Evolutionary conservation across 2,113 vertebrate species (phyloP).

Genomic region (Urocitellus parryii): DNA sequence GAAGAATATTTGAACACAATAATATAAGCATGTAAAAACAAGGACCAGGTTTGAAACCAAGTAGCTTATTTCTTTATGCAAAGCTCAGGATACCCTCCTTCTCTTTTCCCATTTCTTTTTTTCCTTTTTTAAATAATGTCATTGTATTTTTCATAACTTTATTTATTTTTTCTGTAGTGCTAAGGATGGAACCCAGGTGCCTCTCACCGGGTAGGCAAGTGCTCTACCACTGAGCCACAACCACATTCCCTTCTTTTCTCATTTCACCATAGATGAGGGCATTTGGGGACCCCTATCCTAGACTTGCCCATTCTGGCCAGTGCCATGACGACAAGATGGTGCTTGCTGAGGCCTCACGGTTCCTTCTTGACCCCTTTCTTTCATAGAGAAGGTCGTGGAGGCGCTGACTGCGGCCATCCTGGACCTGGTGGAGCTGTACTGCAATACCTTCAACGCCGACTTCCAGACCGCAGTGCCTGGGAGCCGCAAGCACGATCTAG

Average conservation of each 20-base stretch:
- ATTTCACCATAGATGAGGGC: background rate
- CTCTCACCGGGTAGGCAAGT: too few species aligned
- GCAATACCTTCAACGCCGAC: slow-evolving; percentile 96
- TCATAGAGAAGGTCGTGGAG: slow-evolving; percentile 93
- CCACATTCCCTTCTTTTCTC: too few species aligned
- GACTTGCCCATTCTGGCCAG: background rate
- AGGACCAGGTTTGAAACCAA: background rate
- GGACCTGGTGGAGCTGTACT: slow-evolving; percentile 96
- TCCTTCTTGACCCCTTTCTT: background rate
- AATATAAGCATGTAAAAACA: background rate
- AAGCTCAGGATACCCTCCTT: background rate
- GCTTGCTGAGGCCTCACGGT: background rate
- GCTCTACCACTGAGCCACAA: too few species aligned
- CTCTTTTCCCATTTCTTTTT: background rate
- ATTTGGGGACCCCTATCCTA: background rate
- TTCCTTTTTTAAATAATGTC: too few species aligned
- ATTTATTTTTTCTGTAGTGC: too few species aligned
- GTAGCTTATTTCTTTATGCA: background rate
- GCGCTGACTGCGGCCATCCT: slow-evolving; percentile 94
- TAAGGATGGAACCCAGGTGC: too few species aligned
- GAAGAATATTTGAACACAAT: slow-evolving; percentile 9
- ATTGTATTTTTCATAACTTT: too few species aligned
- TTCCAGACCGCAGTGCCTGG: slow-evolving; percentile 91
- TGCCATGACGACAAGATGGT: background rate
- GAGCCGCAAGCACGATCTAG: slow-evolving; percentile 82